Evolutionary conservation across 2,113 vertebrate species (phyloP).

Genomic region (Gymnarchus niloticus): DNA sequence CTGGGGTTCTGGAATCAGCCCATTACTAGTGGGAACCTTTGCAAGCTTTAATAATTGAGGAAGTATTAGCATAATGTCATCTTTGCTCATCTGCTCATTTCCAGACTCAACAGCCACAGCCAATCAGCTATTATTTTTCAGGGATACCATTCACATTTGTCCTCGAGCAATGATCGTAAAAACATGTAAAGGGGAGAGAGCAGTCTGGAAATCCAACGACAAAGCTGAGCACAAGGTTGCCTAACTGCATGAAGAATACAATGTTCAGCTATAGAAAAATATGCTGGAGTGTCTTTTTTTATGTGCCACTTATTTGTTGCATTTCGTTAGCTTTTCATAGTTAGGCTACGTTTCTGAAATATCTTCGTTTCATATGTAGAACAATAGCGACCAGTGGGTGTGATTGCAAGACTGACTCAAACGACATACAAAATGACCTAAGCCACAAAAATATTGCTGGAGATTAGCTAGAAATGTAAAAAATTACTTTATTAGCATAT

Average conservation of each 20-base stretch:
- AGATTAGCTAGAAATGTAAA: neutral
- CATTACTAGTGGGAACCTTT: neutral
- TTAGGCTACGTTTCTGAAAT: neutral
- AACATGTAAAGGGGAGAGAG: neutral
- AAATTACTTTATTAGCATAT: neutral
- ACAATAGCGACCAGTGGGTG: neutral
- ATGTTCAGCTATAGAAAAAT: neutral
- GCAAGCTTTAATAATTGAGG: neutral
- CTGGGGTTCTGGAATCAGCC: conserved; percentile 6
- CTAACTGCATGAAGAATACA: neutral
- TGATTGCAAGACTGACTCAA: neutral
- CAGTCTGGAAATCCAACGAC: neutral
- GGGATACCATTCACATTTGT: conserved; percentile 20
- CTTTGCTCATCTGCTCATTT: conserved; percentile 17
- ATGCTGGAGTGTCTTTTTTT: neutral
- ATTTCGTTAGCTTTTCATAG: neutral
- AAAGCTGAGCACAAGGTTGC: neutral
- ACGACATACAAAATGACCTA: neutral
- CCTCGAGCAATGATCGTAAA: conserved; percentile 11
- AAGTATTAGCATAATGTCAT: conserved; percentile 27
- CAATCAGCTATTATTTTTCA: conserved; percentile 2
- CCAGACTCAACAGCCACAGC: neutral
- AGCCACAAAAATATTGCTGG: neutral
- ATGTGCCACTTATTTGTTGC: neutral
- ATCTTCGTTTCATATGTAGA: neutral